phyloP scores from a whole-genome alignment of 2,113 vertebrate genomes.

The Neolamprologus devosi region DNA sequence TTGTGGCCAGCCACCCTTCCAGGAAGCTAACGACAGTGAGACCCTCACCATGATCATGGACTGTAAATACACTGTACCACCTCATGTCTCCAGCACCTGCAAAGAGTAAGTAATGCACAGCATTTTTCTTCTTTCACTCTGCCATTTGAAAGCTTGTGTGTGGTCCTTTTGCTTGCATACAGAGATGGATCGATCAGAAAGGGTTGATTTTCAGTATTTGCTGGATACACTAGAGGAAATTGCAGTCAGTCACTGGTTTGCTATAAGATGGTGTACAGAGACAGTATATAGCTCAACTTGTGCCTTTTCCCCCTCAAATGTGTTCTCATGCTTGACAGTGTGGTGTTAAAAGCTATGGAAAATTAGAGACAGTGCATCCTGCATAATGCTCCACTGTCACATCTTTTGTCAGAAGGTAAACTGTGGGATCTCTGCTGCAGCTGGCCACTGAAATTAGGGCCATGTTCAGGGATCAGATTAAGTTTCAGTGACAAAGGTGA shows the following conservation, averaged over 20 bases:
- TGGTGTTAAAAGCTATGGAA: not conserved
- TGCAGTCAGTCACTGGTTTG: not conserved
- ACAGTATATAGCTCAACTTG: not conserved
- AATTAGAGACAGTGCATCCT: not conserved
- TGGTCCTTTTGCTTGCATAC: not conserved
- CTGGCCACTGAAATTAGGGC: not conserved
- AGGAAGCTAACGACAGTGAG: constrained; percentile 98
- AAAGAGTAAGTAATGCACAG: constrained; percentile 82
- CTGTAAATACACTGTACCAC: constrained; percentile 94
- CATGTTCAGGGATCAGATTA: not conserved
- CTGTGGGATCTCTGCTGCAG: not conserved
- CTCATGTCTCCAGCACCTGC: constrained; percentile 87
- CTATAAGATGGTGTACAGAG: not conserved
- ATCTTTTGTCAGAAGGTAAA: not conserved
- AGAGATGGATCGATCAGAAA: not conserved
- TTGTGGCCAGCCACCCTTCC: constrained; percentile 94
- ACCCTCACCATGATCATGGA: constrained; percentile 99
- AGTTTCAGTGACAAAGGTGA: not conserved
- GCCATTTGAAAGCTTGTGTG: not conserved
- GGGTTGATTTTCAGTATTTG: not conserved
- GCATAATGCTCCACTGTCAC: not conserved
- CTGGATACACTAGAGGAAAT: not conserved
- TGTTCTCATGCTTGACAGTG: not conserved
- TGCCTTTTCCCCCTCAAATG: not conserved
- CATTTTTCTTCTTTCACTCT: not conserved